Evolutionary conservation across 2,797 vertebrate species (phyloP).

Genomic region (Sarcophilus harrisii): DNA sequence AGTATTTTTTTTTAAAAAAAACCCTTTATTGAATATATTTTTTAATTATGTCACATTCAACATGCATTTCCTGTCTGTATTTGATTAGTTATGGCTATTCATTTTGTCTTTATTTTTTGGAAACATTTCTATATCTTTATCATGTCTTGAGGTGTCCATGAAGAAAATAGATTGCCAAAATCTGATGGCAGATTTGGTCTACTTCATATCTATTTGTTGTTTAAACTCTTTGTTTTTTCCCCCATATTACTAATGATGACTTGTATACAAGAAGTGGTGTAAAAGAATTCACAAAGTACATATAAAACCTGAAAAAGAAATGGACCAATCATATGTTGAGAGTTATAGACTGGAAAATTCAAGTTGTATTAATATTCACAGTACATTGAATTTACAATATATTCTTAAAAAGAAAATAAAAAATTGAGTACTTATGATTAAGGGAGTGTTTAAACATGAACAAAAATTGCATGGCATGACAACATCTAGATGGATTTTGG

Average conservation of each 20-base stretch:
- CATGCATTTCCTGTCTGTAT: background rate
- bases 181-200: background rate
- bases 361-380: too few species aligned
- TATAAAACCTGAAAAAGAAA: too few species aligned
- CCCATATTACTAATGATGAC: background rate
- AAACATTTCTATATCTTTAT: background rate
- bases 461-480: too few species aligned
- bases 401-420: too few species aligned
- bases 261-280: background rate
- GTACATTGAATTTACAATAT: too few species aligned
- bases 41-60: background rate
- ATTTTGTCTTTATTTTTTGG: background rate
- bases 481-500: too few species aligned
- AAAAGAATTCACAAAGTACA: too few species aligned
- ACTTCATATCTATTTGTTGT: background rate
- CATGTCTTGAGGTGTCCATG: background rate
- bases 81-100: background rate
- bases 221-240: background rate
- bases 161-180: background rate
- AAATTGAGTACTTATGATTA: too few species aligned
- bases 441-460: too few species aligned
- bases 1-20: background rate
- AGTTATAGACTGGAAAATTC: too few species aligned
- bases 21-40: background rate
- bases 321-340: too few species aligned